Base-by-base conservation (phyloP, 2,797 vertebrate genomes). In the Catostomus latipinnis region DNA sequence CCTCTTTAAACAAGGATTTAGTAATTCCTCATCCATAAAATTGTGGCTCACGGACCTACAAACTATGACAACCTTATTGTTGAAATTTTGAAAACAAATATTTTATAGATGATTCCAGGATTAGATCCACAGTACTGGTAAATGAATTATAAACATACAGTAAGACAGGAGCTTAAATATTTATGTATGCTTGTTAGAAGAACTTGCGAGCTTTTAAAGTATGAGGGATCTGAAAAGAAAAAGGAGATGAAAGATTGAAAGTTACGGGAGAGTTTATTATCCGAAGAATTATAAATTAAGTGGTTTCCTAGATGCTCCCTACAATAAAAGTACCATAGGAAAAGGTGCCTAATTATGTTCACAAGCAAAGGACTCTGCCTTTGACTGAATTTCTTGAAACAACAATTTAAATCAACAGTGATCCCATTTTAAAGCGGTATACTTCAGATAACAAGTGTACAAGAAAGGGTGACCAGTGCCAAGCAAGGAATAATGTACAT, bases 241-340 rank as follows among this genome's bases (percentile, higher is more conserved):
- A 57, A 73, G 69, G 70, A 71, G 69, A 73, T 79, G 77, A 66
- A 66, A 58, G 53, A 73, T 72, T 7, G 9, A 65, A 88, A 88
- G 84, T 89, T 80, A 74, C 81, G 69, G 63, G 69, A 66, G 77
- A 83, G 76, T 77, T 14, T 84, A 78, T 69, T 76, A 71, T 60
- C 62, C 56, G 13, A 84, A 76, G 85, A 83, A 86, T 83, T 86
- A 58, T 68, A 46, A 80, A 83, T 66, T 72, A 61, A 3, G 18
- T 50, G 58, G 76, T 49, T 56, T 79, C 57, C 16, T 56, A 45
- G 77, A 48, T 66, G 34, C 50, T 13, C 43, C 16, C 60, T 43
- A 34, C 34, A 69, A 69, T 72, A 60, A 81, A 67, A 83, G 81
- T 58, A 74, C 78, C 79, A 83, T 66, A 79, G 71, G 49, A 70